Conservation (phyloP, 2,113 vertebrate species). For the Geothlypis trichas region DNA sequence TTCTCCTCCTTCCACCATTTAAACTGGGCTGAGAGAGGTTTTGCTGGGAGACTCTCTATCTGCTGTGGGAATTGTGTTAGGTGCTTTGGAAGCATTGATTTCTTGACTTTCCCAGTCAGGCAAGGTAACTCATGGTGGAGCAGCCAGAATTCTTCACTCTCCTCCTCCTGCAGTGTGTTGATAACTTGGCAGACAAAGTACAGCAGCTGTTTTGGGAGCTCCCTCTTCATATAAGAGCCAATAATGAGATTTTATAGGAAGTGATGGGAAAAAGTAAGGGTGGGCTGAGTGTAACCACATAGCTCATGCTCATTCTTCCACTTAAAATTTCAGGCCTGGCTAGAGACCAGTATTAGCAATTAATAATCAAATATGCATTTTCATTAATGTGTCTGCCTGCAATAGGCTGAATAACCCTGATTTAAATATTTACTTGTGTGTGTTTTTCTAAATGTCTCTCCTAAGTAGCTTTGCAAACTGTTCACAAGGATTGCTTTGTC, state of each 20-base stretch:
- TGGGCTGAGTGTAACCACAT: neutral
- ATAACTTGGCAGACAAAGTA: constrained; percentile 1
- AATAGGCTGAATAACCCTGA: neutral
- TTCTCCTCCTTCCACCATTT: neutral
- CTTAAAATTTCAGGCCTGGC: neutral
- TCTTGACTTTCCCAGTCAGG: neutral
- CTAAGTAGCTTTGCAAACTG: constrained; percentile 4
- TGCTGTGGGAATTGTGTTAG: neutral
- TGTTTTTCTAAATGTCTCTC: neutral
- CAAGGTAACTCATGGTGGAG: neutral
- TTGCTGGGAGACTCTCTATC: neutral
- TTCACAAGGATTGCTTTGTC: constrained; percentile 1
- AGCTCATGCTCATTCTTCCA: neutral
- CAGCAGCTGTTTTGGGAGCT: constrained; percentile 22
- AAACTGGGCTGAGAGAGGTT: neutral
- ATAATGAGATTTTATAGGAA: constrained; percentile 17
- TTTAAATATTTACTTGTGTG: constrained; percentile 28
- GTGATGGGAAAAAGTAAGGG: neutral
- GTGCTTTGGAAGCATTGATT: neutral
- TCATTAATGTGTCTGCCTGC: neutral
- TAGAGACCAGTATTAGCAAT: neutral
- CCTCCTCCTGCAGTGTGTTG: neutral
- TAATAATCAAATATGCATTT: neutral
- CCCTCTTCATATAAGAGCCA: neutral
- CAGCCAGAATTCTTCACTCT: neutral